Conservation (phyloP, 2,797 vertebrate genomes). For the Chelon labrosus region DNA sequence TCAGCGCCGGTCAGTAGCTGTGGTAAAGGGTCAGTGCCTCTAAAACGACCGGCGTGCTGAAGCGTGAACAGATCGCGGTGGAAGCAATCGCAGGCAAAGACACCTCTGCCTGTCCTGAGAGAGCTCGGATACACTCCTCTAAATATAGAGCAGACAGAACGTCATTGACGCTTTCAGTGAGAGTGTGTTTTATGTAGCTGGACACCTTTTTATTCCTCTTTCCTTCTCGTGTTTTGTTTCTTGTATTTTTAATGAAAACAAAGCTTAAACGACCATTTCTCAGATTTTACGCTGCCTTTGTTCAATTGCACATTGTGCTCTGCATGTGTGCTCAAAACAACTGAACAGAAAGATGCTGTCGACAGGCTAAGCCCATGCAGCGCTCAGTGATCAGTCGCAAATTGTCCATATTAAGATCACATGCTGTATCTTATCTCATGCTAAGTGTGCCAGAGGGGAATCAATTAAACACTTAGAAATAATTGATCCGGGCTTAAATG, state of each 20-base stretch:
- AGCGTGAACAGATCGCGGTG: constrained; percentile 64
- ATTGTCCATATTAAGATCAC: constrained; percentile 52
- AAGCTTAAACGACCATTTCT: neutral
- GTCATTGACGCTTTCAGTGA: neutral
- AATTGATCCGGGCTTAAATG: constrained; percentile 67
- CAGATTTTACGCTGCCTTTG: neutral
- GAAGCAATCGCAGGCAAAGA: constrained; percentile 58
- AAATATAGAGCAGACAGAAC: neutral
- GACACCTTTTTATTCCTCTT: neutral
- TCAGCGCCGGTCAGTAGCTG: constrained; percentile 70
- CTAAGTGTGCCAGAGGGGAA: constrained; percentile 48
- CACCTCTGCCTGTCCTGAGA: constrained; percentile 32
- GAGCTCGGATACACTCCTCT: constrained; percentile 7
- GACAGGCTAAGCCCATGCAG: constrained; percentile 22
- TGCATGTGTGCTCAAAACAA: constrained; percentile 21
- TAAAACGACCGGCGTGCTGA: constrained; percentile 60
- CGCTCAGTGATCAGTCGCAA: constrained; percentile 32
- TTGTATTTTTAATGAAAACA: neutral
- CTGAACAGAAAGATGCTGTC: constrained; percentile 21
- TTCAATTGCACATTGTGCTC: constrained; percentile 26
- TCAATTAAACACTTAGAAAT: constrained; percentile 69
- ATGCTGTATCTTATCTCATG: constrained; percentile 32
- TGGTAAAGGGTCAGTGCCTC: constrained; percentile 76
- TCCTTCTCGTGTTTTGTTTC: neutral
- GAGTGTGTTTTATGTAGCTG: neutral